Conservation (phyloP, 2,888 invertebrate genomes). For the Muschampia plurimacula region DNA sequence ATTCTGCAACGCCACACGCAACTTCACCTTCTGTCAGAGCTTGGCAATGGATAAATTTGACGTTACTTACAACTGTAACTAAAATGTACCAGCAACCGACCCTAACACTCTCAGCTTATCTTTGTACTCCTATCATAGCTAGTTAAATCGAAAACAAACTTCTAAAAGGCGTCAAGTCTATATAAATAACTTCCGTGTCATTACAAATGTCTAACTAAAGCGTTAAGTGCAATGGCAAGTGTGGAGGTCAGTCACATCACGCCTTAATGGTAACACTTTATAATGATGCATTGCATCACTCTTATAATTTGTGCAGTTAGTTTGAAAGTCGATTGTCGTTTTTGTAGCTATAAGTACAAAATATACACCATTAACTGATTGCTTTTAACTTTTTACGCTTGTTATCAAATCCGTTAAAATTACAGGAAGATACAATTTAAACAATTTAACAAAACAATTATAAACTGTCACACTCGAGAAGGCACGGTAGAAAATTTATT, state of each 20-base stretch:
- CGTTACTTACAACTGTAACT: too few species aligned
- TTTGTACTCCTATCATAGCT: not conserved
- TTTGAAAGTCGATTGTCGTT: not conserved
- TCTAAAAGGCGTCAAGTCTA: slow-evolving; percentile 15
- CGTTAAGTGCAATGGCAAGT: slow-evolving; percentile 26
- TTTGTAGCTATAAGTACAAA: not conserved
- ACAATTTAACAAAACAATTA: slow-evolving; percentile 9
- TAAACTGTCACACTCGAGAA: slow-evolving; percentile 4
- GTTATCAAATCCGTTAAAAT: not conserved
- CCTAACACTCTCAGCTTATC: not conserved
- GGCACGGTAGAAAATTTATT: not conserved
- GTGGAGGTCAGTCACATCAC: slow-evolving; percentile 36
- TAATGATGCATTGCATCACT: not conserved
- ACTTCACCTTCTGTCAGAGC: too few species aligned
- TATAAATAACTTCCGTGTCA: slow-evolving; percentile 30
- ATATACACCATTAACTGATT: not conserved
- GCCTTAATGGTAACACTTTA: not conserved
- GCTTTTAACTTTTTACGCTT: slow-evolving; percentile 9
- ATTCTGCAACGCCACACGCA: too few species aligned
- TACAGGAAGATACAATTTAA: not conserved
- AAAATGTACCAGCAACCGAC: too few species aligned
- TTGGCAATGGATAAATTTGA: too few species aligned
- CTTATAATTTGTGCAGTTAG: not conserved
- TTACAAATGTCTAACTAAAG: slow-evolving; percentile 9
- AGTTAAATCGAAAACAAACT: slow-evolving; percentile 11